Percentiles rank a stretch among this genome's conserved stretches.
Evolutionary conservation across 2,113 vertebrate species (phyloP).

Genomic region (Pithys albifrons): DNA sequence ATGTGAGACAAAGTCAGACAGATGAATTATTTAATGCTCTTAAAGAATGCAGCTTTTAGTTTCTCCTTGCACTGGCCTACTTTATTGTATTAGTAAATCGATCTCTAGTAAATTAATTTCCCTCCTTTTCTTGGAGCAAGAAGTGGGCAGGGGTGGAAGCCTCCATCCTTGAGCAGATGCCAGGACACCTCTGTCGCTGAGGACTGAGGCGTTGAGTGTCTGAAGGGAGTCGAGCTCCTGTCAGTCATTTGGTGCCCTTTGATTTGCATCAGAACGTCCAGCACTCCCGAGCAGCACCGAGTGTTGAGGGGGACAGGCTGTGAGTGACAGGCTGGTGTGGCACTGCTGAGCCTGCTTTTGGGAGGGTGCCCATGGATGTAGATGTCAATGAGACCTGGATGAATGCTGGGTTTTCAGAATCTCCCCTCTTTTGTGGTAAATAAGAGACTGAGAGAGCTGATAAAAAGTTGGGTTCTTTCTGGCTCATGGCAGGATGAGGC

Average conservation of each 20-base stretch:
- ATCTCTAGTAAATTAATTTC: conserved; percentile 55
- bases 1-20: conserved; percentile 40
- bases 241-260: neutral
- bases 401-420: accelerated
- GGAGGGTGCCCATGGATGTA: accelerated
- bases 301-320: neutral
- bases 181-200: neutral
- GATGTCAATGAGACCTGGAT: neutral
- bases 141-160: neutral
- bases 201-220: accelerated
- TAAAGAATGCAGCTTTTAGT: conserved; percentile 39
- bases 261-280: neutral
- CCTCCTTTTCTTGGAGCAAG: neutral
- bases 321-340: neutral
- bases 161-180: neutral
- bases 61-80: neutral
- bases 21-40: conserved; percentile 65
- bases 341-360: neutral
- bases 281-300: accelerated
- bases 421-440: neutral
- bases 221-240: neutral
- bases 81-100: conserved; percentile 25
- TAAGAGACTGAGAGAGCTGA: too few species aligned
- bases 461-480: neutral
- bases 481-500: neutral